A percentile compares a stretch with the other conserved stretches of the same genome.
Evolutionary conservation across 2,113 vertebrate species (phyloP).

Genomic region (Eira barbara): DNA sequence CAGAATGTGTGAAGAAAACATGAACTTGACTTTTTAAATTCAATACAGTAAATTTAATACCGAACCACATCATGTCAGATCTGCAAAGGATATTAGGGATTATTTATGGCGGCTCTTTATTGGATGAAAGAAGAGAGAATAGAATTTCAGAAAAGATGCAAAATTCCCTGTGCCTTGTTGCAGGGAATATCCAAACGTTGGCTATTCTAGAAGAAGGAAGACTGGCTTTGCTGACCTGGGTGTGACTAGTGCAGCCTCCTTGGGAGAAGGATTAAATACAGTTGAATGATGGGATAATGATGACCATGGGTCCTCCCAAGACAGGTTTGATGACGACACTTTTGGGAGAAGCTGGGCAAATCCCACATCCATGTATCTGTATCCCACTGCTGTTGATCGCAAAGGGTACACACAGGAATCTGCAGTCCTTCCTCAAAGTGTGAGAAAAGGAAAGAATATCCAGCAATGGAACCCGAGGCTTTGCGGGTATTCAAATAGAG

Average conservation of each 20-base stretch:
- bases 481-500: neutral
- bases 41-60: neutral
- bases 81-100: neutral
- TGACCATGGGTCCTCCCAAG: neutral
- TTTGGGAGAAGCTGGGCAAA: fast-evolving
- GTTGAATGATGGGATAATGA: neutral
- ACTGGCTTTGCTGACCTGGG: neutral
- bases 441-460: neutral
- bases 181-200: neutral
- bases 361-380: no score
- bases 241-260: neutral
- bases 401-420: neutral
- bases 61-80: neutral
- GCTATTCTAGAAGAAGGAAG: neutral
- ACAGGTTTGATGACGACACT: neutral
- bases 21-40: neutral
- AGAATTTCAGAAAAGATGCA: neutral
- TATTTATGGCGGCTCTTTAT: neutral
- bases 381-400: neutral
- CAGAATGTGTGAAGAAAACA: neutral
- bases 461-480: neutral
- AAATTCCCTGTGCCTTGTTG: neutral
- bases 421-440: neutral
- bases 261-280: fast-evolving
- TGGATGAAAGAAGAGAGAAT: neutral